Evolutionary conservation across 2,797 vertebrate genomes (phyloP).

Genomic region (Sphenodon punctatus): DNA sequence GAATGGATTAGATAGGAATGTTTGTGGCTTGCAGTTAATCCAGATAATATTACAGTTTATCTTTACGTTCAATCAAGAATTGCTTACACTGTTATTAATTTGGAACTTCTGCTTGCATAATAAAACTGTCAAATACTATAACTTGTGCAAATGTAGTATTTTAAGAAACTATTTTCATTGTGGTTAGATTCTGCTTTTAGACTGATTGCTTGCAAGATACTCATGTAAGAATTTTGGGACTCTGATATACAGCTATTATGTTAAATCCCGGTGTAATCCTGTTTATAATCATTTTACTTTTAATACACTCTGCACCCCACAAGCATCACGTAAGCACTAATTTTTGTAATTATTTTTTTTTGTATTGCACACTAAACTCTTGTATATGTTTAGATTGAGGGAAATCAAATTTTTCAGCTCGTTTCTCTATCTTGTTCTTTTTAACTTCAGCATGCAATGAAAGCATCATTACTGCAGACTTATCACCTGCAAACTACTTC

Average conservation of each 20-base stretch:
- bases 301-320: not conserved
- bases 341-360: not conserved
- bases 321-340: not conserved
- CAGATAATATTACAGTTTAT: conserved; percentile 62
- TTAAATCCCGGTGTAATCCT: not conserved
- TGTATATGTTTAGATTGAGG: not conserved
- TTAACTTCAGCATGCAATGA: conserved; percentile 19
- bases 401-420: not conserved
- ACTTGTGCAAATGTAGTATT: not conserved
- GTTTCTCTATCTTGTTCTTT: conserved; percentile 4
- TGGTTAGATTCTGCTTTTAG: not conserved
- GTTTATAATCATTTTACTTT: conserved; percentile 18
- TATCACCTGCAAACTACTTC: conserved; percentile 4
- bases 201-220: rapidly evolving
- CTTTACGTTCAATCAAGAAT: conserved; percentile 16
- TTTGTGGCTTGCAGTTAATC: conserved; percentile 60
- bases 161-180: not conserved
- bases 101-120: conserved; percentile 30
- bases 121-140: not conserved
- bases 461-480: conserved; percentile 10
- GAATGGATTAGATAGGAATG: conserved; percentile 51
- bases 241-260: not conserved
- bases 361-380: not conserved
- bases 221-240: not conserved
- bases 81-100: conserved; percentile 50